These are phyloP conservation scores for Eupeodes luniger DNA, from an alignment of 2,888 invertebrate species.

Conservation along the genomic window DNA sequence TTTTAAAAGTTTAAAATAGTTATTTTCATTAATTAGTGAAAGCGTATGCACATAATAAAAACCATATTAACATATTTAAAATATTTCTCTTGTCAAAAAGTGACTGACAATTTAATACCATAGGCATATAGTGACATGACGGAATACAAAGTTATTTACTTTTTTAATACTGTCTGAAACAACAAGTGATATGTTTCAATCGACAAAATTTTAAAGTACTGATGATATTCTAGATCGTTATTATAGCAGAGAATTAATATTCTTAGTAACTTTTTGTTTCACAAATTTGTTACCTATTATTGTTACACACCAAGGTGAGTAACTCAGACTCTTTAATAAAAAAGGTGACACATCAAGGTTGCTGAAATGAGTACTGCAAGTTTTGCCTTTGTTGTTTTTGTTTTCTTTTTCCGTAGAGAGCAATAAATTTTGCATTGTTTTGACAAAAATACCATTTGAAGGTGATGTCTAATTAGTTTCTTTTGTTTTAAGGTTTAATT, in stretches of 20 bases:
- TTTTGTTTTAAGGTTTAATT: slow-evolving; percentile 2
- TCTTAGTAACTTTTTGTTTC: not conserved
- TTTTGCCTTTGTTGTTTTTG: not conserved
- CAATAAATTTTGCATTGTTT: slow-evolving; percentile 21
- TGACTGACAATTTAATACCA: not conserved
- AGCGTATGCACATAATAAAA: slow-evolving; percentile 41
- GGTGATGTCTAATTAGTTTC: slow-evolving; percentile 23
- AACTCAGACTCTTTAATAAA: not conserved
- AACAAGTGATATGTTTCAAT: not conserved
- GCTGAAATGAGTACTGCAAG: not conserved
- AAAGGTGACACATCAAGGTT: slow-evolving; percentile 18
- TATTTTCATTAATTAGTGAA: slow-evolving; percentile 43
- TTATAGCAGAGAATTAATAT: not conserved
- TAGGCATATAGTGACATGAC: not conserved
- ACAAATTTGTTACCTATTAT: not conserved
- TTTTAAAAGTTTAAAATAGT: slow-evolving; percentile 1
- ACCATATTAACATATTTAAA: slow-evolving; percentile 24
- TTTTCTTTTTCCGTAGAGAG: not conserved
- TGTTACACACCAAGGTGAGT: slow-evolving; percentile 2
- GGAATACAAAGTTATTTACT: not conserved
- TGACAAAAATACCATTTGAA: not conserved
- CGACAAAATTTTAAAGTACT: too few species aligned
- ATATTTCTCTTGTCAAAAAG: slow-evolving; percentile 11
- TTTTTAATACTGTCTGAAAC: not conserved
- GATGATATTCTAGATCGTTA: too few species aligned